phyloP scores from a whole-genome alignment of 2,113 vertebrate species.

The Sinocyclocheilus maitianheensis region DNA sequence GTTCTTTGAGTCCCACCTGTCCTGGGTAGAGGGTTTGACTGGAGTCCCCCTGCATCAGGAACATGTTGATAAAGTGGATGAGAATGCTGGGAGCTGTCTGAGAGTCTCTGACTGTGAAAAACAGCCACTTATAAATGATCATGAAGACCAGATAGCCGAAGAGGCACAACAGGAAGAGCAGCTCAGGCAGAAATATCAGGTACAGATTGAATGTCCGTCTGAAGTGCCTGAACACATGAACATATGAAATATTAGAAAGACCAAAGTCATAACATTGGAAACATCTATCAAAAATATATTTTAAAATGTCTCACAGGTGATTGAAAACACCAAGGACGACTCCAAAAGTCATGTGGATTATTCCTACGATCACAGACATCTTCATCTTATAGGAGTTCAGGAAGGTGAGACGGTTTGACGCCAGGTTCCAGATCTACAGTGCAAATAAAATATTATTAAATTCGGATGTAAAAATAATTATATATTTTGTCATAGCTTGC shows the following conservation, averaged over 20 bases:
- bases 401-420: slow-evolving; percentile 91
- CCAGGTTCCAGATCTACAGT: slow-evolving; percentile 92
- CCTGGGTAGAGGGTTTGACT: slow-evolving; percentile 77
- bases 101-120: slow-evolving; percentile 78
- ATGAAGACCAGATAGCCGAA: slow-evolving; percentile 97
- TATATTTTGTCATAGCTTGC: not conserved
- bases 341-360: slow-evolving; percentile 94
- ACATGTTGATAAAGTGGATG: slow-evolving; percentile 97
- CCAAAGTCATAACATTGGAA: not conserved
- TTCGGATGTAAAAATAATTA: too few relatives aligned
- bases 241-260: not conserved
- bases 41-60: slow-evolving; percentile 79
- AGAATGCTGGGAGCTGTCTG: slow-evolving; percentile 88
- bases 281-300: not conserved
- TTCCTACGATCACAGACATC: slow-evolving; percentile 95
- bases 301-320: slow-evolving; percentile 84
- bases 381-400: slow-evolving; percentile 99
- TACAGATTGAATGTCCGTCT: slow-evolving; percentile 85
- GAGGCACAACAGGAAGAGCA: slow-evolving; percentile 92
- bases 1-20: slow-evolving; percentile 79
- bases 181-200: slow-evolving; percentile 90
- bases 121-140: slow-evolving; percentile 94
- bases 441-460: not conserved
- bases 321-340: slow-evolving; percentile 89
- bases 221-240: slow-evolving; percentile 48